Evolutionary conservation across 2,113 vertebrate species (phyloP).

Genomic region (Pavo muticus): DNA sequence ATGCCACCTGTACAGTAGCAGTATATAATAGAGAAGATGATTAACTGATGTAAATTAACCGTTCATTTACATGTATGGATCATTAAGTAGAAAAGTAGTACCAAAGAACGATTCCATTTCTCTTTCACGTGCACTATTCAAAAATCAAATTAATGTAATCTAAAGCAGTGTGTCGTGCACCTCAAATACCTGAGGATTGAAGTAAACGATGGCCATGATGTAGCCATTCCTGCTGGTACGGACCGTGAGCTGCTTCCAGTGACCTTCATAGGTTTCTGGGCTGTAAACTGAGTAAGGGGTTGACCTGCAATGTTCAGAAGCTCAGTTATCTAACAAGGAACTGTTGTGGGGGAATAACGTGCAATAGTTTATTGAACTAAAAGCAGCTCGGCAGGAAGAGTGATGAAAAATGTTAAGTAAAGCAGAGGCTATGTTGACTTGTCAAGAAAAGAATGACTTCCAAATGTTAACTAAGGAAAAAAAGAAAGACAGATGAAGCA

Average conservation of each 20-base stretch:
- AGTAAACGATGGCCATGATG: conserved; percentile 92
- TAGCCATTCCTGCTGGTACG: conserved; percentile 86
- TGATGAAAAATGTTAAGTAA: not conserved
- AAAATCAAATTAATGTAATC: fast-evolving
- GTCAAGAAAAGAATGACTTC: not conserved
- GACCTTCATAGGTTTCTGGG: conserved; percentile 92
- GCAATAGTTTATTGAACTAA: not conserved
- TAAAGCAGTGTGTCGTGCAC: not conserved
- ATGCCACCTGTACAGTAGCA: not conserved
- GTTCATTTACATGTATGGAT: not conserved
- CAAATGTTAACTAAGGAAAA: not conserved
- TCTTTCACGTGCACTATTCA: not conserved
- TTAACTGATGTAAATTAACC: not conserved
- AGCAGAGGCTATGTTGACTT: not conserved
- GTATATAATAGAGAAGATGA: not conserved
- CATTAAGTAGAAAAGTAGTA: not conserved
- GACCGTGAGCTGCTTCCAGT: conserved; percentile 97
- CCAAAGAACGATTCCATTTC: not conserved
- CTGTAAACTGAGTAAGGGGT: conserved; percentile 90
- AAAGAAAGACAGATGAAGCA: not conserved
- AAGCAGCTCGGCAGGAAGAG: not conserved
- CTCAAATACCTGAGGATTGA: conserved; percentile 91
- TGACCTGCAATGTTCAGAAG: conserved; percentile 79
- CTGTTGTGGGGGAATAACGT: not conserved
- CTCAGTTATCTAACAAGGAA: not conserved